Conservation (phyloP, 2,113 vertebrate genomes). For the Gymnarchus niloticus region DNA sequence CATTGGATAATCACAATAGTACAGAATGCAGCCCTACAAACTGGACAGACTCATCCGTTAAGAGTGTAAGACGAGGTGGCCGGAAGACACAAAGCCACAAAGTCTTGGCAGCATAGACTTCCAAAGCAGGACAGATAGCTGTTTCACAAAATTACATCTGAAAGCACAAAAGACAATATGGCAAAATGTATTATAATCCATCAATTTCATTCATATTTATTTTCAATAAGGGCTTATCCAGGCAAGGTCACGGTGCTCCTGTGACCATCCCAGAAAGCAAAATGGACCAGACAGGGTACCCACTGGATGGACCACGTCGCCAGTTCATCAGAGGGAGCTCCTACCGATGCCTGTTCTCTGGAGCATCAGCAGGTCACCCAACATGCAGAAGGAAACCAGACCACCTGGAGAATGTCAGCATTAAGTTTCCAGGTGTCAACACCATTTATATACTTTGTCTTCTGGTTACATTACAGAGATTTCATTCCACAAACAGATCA, state of each 20-base stretch:
- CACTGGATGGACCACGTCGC: neutral
- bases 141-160: no score
- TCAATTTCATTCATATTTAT: neutral
- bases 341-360: neutral
- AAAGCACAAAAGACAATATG: neutral
- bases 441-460: neutral
- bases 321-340: neutral
- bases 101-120: neutral
- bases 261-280: neutral
- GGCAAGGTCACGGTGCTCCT: neutral
- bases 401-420: neutral
- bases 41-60: neutral
- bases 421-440: neutral
- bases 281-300: neutral
- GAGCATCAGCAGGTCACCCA: neutral
- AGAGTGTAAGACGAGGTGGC: neutral
- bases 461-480: neutral
- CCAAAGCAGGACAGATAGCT: no score
- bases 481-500: slow-evolving; percentile 8
- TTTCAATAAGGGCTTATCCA: neutral
- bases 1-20: neutral
- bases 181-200: neutral
- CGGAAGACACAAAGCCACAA: neutral
- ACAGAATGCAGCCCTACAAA: neutral
- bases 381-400: neutral